Percentiles rank a stretch among this genome's conserved stretches.
These are phyloP conservation scores for Crocallis elinguaria DNA, from an alignment of 2,888 invertebrate species.

Conservation along the genomic window DNA sequence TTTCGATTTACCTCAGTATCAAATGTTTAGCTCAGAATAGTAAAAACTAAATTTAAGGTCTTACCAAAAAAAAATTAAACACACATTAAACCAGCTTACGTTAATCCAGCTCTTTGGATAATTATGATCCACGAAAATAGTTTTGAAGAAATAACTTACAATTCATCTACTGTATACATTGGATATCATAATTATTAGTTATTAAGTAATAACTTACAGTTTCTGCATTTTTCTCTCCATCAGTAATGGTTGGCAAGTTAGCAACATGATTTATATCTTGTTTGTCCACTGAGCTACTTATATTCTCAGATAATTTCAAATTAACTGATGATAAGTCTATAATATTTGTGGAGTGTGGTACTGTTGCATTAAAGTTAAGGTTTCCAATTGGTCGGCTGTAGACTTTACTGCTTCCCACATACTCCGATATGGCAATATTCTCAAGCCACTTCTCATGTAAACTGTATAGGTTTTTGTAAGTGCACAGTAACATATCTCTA, in stretches of 20 bases:
- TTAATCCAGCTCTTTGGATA: too few relatives aligned
- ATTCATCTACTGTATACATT: too few relatives aligned
- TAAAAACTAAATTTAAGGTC: too few relatives aligned
- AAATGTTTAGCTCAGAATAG: too few relatives aligned
- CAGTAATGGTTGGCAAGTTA: slow-evolving; percentile 70
- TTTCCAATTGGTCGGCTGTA: slow-evolving; percentile 78
- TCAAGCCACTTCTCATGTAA: slow-evolving; percentile 79
- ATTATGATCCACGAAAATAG: too few relatives aligned
- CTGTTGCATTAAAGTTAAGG: slow-evolving; percentile 75
- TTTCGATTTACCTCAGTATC: too few relatives aligned
- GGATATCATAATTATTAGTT: not conserved
- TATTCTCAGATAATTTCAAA: slow-evolving; percentile 86
- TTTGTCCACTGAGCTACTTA: slow-evolving; percentile 77
- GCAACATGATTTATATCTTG: slow-evolving; percentile 72
- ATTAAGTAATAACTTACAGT: slow-evolving; percentile 69
- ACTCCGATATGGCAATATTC: slow-evolving; percentile 74
- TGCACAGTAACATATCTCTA: slow-evolving; percentile 86
- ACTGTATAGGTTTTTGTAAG: slow-evolving; percentile 85
- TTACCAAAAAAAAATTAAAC: too few relatives aligned
- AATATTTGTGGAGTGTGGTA: slow-evolving; percentile 85
- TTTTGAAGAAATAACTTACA: too few relatives aligned
- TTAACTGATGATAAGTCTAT: slow-evolving; percentile 87
- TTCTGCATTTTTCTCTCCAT: slow-evolving; percentile 85
- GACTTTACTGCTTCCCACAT: slow-evolving; percentile 62
- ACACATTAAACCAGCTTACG: too few relatives aligned